Evolutionary conservation across 2,888 invertebrate species (phyloP).

Genomic region (Scrobipalpa costella): DNA sequence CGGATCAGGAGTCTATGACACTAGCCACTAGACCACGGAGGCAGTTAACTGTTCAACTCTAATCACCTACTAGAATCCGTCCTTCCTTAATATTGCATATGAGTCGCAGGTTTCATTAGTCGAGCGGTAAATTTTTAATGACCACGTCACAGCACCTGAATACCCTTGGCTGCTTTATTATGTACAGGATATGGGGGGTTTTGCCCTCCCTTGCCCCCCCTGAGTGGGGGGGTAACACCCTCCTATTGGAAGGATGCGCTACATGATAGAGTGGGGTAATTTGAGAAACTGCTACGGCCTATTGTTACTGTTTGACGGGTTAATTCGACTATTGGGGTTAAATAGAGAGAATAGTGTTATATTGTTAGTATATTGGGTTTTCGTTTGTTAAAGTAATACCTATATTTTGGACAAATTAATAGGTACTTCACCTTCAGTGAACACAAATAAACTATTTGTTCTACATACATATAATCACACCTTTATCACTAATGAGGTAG

Average conservation of each 20-base stretch:
- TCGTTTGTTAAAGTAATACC: no score
- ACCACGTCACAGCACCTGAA: constrained; percentile 25
- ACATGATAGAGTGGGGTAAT: background rate
- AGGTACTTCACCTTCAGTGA: no score
- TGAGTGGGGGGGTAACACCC: background rate
- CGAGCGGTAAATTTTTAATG: constrained; percentile 30
- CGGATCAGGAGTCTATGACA: no score
- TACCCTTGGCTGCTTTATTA: constrained; percentile 11
- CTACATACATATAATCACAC: no score
- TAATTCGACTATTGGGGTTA: background rate
- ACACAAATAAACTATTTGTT: no score
- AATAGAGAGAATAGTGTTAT: no score
- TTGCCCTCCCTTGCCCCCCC: background rate
- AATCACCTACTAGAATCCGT: background rate
- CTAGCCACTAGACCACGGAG: no score
- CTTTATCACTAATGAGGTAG: no score
- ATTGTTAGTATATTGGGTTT: no score
- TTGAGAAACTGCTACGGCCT: background rate
- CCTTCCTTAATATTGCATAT: constrained; percentile 26
- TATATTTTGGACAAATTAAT: no score
- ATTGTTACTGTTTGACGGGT: background rate
- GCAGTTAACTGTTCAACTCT: background rate
- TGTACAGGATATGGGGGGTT: constrained; percentile 5
- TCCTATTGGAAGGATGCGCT: background rate
- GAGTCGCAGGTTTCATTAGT: constrained; percentile 31